These are phyloP conservation scores for Cyphomyrus discorhynchus DNA, from an alignment of 2,113 vertebrate genomes.

Conservation along the genomic window DNA sequence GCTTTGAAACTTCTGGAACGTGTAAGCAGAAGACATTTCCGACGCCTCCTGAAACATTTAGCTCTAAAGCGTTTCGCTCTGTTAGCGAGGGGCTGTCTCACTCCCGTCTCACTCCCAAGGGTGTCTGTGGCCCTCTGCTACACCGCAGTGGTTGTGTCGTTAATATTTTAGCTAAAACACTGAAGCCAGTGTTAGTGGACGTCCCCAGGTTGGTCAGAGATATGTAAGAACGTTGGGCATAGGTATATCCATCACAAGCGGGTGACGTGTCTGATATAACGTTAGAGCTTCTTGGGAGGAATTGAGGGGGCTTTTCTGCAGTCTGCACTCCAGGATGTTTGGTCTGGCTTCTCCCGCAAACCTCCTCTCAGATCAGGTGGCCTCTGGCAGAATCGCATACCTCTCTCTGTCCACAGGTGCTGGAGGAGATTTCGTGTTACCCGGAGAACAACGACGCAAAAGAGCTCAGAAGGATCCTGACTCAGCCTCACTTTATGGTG, in stretches of 20 bases:
- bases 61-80: conserved; percentile 14
- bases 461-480: conserved; percentile 91
- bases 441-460: conserved; percentile 91
- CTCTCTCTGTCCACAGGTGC: conserved; percentile 63
- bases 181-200: background rate
- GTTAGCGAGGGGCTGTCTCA: background rate
- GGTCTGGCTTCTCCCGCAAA: background rate
- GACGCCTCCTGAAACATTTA: conserved; percentile 15
- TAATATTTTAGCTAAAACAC: background rate
- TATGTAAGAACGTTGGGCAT: background rate
- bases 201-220: background rate
- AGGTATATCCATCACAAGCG: background rate
- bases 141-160: background rate
- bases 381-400: background rate
- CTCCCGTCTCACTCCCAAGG: background rate
- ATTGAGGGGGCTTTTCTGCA: background rate
- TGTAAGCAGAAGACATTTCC: conserved; percentile 54
- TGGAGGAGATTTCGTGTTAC: conserved; percentile 96
- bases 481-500: conserved; percentile 97
- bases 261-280: background rate
- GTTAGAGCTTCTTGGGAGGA: background rate
- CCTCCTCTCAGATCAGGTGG: background rate
- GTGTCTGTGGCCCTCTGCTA: background rate
- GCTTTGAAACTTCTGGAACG: conserved; percentile 65
- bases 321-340: background rate